A percentile compares a stretch with the other conserved stretches of the same genome.
Evolutionary conservation across 2,113 vertebrate genomes (phyloP).

Genomic region (Tenrec ecaudatus): DNA sequence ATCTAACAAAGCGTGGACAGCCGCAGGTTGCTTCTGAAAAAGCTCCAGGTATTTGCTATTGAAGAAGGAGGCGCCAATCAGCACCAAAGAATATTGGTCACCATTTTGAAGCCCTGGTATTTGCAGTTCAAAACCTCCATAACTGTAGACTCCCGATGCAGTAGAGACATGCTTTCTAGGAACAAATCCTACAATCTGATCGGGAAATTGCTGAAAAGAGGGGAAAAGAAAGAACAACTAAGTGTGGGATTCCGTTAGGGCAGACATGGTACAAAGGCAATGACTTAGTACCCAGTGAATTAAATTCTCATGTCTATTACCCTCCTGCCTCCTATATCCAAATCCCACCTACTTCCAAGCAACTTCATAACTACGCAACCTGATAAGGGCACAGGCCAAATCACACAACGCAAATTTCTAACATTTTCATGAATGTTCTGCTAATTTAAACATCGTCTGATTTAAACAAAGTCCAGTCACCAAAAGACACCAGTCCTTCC

Average conservation of each 20-base stretch:
- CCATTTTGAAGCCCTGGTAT: slow-evolving; percentile 90
- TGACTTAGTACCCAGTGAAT: not conserved
- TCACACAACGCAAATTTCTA: slow-evolving; percentile 18
- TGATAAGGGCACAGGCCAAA: slow-evolving; percentile 8
- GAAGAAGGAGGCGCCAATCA: slow-evolving; percentile 97
- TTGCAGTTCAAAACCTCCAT: slow-evolving; percentile 95
- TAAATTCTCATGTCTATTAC: not conserved
- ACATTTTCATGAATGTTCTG: slow-evolving; percentile 3
- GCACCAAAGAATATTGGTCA: slow-evolving; percentile 95
- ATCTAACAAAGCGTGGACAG: slow-evolving; percentile 91
- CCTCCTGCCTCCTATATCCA: not conserved
- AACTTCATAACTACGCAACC: not conserved
- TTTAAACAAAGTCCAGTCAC: not conserved
- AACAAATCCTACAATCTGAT: slow-evolving; percentile 98
- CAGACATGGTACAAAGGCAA: not conserved
- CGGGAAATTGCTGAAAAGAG: slow-evolving; percentile 93
- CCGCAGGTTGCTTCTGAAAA: slow-evolving; percentile 91
- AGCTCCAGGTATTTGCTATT: slow-evolving; percentile 91
- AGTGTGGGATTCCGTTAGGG: slow-evolving; percentile 7
- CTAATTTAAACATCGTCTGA: not conserved
- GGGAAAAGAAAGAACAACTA: slow-evolving; percentile 49
- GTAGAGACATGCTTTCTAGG: slow-evolving; percentile 94
- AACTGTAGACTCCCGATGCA: slow-evolving; percentile 92
- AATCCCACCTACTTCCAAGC: not conserved
- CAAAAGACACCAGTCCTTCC: not conserved